A percentile compares a stretch with the other conserved stretches of the same genome.
Evolutionary conservation across 2,888 invertebrate genomes (phyloP).

Genomic region (Oligia strigilis): DNA sequence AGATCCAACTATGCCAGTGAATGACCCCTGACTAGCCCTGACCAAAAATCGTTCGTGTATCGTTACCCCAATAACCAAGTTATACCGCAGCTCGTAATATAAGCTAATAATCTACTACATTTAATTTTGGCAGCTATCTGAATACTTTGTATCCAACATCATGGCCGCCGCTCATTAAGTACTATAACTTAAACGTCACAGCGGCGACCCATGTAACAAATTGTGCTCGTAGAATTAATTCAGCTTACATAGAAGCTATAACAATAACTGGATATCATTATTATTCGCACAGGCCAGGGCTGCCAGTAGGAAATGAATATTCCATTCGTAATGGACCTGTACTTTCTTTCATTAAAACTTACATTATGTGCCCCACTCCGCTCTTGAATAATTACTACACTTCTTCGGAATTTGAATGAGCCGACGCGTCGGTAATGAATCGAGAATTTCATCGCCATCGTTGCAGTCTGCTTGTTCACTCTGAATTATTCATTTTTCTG

Average conservation of each 20-base stretch:
- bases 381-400: constrained; percentile 79
- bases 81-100: constrained; percentile 30
- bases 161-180: constrained; percentile 71
- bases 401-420: constrained; percentile 75
- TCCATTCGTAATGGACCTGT: constrained; percentile 78
- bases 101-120: constrained; percentile 48
- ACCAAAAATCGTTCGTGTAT: constrained; percentile 3
- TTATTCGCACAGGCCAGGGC: constrained; percentile 72
- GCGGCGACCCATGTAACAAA: constrained; percentile 74
- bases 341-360: constrained; percentile 83
- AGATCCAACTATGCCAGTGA: not conserved
- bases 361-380: constrained; percentile 75
- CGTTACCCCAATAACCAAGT: constrained; percentile 2
- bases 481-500: constrained; percentile 62
- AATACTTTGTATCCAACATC: constrained; percentile 61
- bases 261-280: constrained; percentile 81
- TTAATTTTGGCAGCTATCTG: constrained; percentile 62
- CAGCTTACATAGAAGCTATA: constrained; percentile 77
- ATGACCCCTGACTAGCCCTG: not conserved
- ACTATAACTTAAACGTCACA: constrained; percentile 76
- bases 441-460: constrained; percentile 68
- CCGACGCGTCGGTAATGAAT: constrained; percentile 68
- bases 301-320: constrained; percentile 79
- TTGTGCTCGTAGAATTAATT: constrained; percentile 79
- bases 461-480: constrained; percentile 63